Conservation (phyloP, 2,888 invertebrate genomes). For the Sepioteuthis lessoniana region DNA sequence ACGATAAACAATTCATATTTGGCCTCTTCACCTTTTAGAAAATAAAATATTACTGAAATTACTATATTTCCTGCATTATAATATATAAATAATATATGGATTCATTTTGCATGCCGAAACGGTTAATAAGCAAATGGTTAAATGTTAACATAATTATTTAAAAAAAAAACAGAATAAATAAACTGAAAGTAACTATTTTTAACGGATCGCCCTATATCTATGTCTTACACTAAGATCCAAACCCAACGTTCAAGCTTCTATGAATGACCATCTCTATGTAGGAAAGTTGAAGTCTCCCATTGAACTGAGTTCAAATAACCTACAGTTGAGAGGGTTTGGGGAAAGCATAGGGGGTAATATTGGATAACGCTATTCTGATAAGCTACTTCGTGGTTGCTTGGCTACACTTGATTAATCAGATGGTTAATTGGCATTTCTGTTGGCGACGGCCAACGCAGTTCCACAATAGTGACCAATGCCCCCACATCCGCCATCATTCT, state of each 20-base stretch:
- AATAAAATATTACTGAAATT: too few species aligned
- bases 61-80: too few species aligned
- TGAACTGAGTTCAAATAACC: background rate
- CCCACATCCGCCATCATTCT: background rate
- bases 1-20: too few species aligned
- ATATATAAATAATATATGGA: too few species aligned
- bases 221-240: background rate
- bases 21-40: too few species aligned
- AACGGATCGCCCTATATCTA: too few species aligned
- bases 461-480: background rate
- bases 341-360: background rate
- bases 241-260: background rate
- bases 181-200: too few species aligned
- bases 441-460: background rate
- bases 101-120: too few species aligned
- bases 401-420: slow-evolving; percentile 21
- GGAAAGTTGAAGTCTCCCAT: background rate
- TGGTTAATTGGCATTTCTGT: background rate
- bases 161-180: too few species aligned
- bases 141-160: too few species aligned
- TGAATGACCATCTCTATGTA: background rate
- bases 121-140: too few species aligned
- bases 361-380: background rate
- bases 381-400: background rate
- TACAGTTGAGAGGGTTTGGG: background rate